Evolutionary conservation across 2,113 vertebrate genomes (phyloP), one percentile per base, ranked within the genome.

Genomic region (Arothron firmamentum): DNA sequence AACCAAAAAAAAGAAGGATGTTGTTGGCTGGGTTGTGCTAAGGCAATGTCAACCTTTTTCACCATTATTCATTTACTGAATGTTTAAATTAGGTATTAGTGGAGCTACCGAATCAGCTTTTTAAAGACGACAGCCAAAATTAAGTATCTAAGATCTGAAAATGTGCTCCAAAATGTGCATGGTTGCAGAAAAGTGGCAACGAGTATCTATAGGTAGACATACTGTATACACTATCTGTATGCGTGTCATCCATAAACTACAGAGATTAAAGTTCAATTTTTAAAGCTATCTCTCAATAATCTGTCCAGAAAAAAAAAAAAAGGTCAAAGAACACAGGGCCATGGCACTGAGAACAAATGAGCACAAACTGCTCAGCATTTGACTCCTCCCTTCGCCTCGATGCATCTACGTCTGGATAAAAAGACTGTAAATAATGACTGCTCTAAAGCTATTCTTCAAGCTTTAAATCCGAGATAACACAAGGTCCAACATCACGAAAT

Each of bases 11-110:
- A 83, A 64, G 69, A 68, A 83, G 66, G 69, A 68, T 78, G 66
- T 65, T 69, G 21, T 80, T 59, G 62, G 67, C 62, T 79, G 42
- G 55, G 64, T 58, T 73, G 64, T 72, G 68, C 63, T 66, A 75
- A 75, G 74, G 9, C 66, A 82, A 80, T 64, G 67, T 72, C 75
- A 70, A 75, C 52, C 60, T 55, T 31, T 31, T 31, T 7, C 5
- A 31, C 5, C 5, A 3, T 31, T 31, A 31, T 31, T 31, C 28
- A 31, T 31, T 31, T 31, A 31, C 1, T 31, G 28, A 31, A 31
- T 31, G 28, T 31, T 6, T 31, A 31, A 31, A 31, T 31, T 31
- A 9, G 8, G 28, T 31, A 7, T 31, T 9, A 31, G 28, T 31
- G 1, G 8, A 6, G 28, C 28, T 31, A 31, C 28, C 8, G 5